These are phyloP conservation scores for Lemur catta DNA, from an alignment of 2,797 vertebrate species.

Conservation along the genomic window DNA sequence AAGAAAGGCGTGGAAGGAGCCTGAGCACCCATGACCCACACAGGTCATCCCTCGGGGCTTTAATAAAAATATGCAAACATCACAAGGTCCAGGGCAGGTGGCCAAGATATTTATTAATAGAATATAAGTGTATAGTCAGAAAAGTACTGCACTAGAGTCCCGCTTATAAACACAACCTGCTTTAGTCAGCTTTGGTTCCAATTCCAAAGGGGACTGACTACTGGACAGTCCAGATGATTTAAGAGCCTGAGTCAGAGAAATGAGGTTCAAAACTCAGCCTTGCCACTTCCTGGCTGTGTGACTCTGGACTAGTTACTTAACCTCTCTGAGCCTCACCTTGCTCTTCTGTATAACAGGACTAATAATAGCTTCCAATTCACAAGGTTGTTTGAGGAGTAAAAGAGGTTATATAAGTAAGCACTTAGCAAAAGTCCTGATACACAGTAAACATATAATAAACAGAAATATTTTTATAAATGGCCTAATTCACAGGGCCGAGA, in stretches of 20 bases:
- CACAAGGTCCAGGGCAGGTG: not conserved
- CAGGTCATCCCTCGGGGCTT: not conserved
- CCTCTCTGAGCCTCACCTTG: not conserved
- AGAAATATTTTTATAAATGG: slow-evolving; percentile 5
- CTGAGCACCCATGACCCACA: not conserved
- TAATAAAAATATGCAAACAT: not conserved
- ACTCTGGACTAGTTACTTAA: not conserved
- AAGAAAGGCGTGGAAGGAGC: not conserved
- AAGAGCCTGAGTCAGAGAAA: not conserved
- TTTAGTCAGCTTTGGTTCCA: not conserved
- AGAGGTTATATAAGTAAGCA: not conserved
- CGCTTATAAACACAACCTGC: not conserved
- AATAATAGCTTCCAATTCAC: not conserved
- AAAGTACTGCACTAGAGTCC: not conserved
- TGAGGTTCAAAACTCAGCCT: not conserved
- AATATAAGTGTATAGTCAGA: slow-evolving; percentile 6
- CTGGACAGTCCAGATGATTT: not conserved
- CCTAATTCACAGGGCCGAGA: not conserved
- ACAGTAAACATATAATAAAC: not conserved
- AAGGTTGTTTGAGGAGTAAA: not conserved
- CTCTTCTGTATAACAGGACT: not conserved
- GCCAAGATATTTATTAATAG: slow-evolving; percentile 57
- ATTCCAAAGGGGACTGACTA: not conserved
- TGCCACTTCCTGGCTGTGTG: not conserved
- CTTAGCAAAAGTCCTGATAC: not conserved